Conservation (phyloP, 2,888 invertebrate species). For the Macaria liturata region DNA sequence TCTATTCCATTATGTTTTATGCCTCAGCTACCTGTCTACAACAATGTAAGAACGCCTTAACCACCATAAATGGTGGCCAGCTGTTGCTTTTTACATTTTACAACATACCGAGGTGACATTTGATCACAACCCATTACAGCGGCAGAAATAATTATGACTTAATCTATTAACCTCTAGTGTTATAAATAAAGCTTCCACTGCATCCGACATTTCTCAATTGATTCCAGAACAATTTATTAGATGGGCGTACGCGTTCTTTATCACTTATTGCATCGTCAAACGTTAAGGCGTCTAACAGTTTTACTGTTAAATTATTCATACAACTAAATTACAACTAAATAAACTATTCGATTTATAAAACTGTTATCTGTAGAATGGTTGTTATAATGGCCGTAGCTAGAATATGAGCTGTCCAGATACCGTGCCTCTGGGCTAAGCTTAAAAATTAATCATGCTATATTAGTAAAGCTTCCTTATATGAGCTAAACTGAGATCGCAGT, state of each 20-base stretch:
- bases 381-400: constrained; percentile 41
- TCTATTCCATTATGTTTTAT: too few relatives aligned
- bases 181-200: constrained; percentile 15
- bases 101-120: too few relatives aligned
- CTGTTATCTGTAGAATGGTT: constrained; percentile 44
- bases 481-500: constrained; percentile 8
- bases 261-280: constrained; percentile 28
- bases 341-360: constrained; percentile 54
- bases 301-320: constrained; percentile 39
- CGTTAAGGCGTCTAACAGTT: constrained; percentile 36
- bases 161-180: constrained; percentile 4
- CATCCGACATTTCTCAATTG: constrained; percentile 24
- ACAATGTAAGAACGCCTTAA: too few relatives aligned
- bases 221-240: constrained; percentile 24
- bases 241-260: constrained; percentile 27
- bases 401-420: constrained; percentile 42
- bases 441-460: constrained; percentile 60
- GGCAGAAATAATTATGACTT: constrained; percentile 4
- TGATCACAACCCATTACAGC: too few relatives aligned
- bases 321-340: constrained; percentile 46
- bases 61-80: too few relatives aligned
- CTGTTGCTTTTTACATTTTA: too few relatives aligned
- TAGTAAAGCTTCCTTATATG: constrained; percentile 55
- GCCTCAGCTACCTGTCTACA: too few relatives aligned
- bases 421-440: constrained; percentile 46